Evolutionary conservation across 2,888 invertebrate genomes (phyloP), one percentile per base, ranked within the genome.

Genomic region (Andrena dorsata): DNA sequence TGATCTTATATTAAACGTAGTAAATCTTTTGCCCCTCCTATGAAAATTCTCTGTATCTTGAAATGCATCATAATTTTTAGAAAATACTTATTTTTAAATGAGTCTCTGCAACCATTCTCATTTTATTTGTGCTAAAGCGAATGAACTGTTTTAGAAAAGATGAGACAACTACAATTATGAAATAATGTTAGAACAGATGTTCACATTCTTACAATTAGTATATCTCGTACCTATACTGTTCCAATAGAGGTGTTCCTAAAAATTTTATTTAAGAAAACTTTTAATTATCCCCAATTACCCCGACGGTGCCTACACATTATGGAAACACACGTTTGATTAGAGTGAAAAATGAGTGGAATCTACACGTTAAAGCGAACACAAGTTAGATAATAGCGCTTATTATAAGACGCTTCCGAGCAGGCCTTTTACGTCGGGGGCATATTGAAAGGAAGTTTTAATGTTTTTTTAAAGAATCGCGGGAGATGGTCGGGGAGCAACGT

Each of bases 381-480:
- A 16, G 23, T 77, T 30, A 32, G 41, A 72, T 83, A 81, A 82
- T 82, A 64, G 71, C 73, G 66, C 83, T 74, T 75, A 70, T 85
- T 82, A 64, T 53, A 49, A 51, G 26, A 16, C 23, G 64, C 32
- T 26, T 10, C 41, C 49, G 35, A 28, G n/a, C 53, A 2, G 41
- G 35, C 28, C 30, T 32, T 41, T 35, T 13, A 65, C 73, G 16
- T n/a, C 20, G 8, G 16, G 16, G 49, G 49, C 13, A 64, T 16
- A 32, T 10, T 28, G 30, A 47, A 23, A 61, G 68, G 30, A 16
- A 74, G 41, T 60, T 68, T 47, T 26, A 10, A 35, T 10, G 32
- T 16, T 41, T 41, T 16, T 35, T 56, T 41, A 49, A 76, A 56
- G 16, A 68, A 78, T 53, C 41, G 32, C 30, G 10, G 8, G 20